Evolutionary conservation across 2,888 invertebrate species (phyloP).

Genomic region (Phasia obesa): DNA sequence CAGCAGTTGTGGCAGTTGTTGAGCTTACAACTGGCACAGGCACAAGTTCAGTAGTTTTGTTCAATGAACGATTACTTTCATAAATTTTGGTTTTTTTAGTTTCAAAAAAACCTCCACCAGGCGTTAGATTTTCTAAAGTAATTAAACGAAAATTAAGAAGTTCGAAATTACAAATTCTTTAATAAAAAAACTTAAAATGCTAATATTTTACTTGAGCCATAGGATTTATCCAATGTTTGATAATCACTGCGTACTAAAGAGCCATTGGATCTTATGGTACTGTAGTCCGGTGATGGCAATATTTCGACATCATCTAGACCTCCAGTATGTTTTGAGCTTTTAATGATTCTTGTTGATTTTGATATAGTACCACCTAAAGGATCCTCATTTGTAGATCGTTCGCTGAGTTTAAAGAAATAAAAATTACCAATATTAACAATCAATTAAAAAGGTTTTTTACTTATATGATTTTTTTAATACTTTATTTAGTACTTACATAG

Average conservation of each 20-base stretch:
- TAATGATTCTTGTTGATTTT: constrained; percentile 80
- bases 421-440: no score
- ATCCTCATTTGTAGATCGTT: constrained; percentile 74
- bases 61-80: constrained; percentile 78
- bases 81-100: constrained; percentile 77
- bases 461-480: background rate
- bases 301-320: constrained; percentile 77
- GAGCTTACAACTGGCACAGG: constrained; percentile 71
- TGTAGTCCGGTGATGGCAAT: constrained; percentile 76
- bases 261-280: constrained; percentile 77
- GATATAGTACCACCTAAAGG: constrained; percentile 77
- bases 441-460: no score
- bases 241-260: constrained; percentile 76
- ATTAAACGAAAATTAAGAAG: constrained; percentile 13
- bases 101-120: constrained; percentile 73
- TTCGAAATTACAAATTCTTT: no score
- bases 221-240: constrained; percentile 76
- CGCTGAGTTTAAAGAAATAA: constrained; percentile 70
- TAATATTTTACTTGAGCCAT: constrained; percentile 73
- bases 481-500: constrained; percentile 76
- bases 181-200: no score
- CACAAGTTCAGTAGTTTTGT: constrained; percentile 73
- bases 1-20: constrained; percentile 73
- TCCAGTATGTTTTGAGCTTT: constrained; percentile 76
- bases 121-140: constrained; percentile 70